Conservation (phyloP, 2,113 vertebrate genomes). For the Cryptoleucopteryx plumbea region DNA sequence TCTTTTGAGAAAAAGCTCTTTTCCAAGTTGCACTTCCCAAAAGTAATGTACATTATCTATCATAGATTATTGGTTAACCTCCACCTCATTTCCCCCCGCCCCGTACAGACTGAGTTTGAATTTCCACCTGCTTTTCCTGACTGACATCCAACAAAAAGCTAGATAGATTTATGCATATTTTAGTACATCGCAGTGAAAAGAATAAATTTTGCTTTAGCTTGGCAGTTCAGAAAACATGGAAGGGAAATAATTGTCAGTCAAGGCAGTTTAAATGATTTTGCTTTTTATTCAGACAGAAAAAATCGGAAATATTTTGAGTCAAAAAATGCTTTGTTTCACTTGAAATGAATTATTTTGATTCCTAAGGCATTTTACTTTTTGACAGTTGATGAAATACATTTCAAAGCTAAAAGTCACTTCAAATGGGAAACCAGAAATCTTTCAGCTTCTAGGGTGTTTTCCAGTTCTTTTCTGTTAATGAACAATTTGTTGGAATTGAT, state of each 20-base stretch:
- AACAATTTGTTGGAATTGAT: constrained; percentile 36
- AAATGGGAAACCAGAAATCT: constrained; percentile 35
- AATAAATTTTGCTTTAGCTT: constrained; percentile 10
- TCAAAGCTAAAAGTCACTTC: constrained; percentile 15
- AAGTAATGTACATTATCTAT: neutral
- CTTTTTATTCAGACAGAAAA: constrained; percentile 17
- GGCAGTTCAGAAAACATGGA: constrained; percentile 12
- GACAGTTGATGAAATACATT: constrained; percentile 13
- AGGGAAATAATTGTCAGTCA: constrained; percentile 37
- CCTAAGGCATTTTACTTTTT: neutral
- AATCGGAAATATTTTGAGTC: neutral
- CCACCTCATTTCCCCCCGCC: neutral
- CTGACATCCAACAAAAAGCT: constrained; percentile 19
- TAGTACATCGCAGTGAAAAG: neutral
- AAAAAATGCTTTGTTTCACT: constrained; percentile 1
- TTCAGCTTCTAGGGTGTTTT: constrained; percentile 16
- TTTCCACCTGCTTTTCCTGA: constrained; percentile 45
- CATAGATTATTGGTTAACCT: neutral
- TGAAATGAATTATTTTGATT: constrained; percentile 17
- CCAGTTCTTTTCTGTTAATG: constrained; percentile 14
- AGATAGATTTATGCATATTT: neutral
- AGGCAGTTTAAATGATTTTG: constrained; percentile 7
- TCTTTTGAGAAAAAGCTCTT: neutral
- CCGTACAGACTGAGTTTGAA: neutral
- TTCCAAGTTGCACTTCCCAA: neutral